Evolutionary conservation across 2,797 vertebrate species (phyloP).

Genomic region (Vireo griseus): DNA sequence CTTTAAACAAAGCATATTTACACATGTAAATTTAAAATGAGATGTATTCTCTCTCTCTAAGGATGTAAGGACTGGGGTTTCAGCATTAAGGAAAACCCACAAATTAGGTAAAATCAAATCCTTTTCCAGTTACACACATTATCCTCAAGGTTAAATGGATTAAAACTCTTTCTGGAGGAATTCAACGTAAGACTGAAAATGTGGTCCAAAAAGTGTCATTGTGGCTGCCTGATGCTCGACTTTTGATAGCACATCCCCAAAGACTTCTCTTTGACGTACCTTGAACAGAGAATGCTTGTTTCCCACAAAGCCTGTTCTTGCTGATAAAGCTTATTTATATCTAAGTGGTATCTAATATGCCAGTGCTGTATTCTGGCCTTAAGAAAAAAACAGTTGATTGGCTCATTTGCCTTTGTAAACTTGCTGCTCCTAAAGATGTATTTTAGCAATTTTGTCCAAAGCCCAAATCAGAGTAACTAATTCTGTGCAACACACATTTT

Average conservation of each 20-base stretch:
- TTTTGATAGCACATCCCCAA: constrained; percentile 37
- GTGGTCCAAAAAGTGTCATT: not conserved
- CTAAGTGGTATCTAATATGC: not conserved
- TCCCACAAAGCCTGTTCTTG: not conserved
- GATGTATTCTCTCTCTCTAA: not conserved
- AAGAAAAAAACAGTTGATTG: not conserved
- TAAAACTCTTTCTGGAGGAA: not conserved
- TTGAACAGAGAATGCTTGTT: constrained; percentile 13
- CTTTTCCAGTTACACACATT: not conserved
- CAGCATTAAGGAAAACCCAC: not conserved
- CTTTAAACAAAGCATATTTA: not conserved
- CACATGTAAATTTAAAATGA: not conserved
- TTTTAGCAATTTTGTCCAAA: not conserved
- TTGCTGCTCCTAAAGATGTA: not conserved
- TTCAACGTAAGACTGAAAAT: not conserved
- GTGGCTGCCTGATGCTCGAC: not conserved
- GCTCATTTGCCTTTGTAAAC: not conserved
- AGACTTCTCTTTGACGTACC: constrained; percentile 16
- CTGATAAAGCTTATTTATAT: constrained; percentile 15
- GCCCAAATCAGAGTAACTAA: not conserved
- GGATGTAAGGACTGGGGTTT: not conserved
- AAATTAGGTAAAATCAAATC: not conserved
- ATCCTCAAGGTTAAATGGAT: not conserved
- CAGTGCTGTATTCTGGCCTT: not conserved
- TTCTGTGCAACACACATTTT: not conserved